Evolutionary conservation across 2,113 vertebrate genomes (phyloP), one percentile per base, ranked within the genome.

Genomic region (Neopipo cinnamomea): DNA sequence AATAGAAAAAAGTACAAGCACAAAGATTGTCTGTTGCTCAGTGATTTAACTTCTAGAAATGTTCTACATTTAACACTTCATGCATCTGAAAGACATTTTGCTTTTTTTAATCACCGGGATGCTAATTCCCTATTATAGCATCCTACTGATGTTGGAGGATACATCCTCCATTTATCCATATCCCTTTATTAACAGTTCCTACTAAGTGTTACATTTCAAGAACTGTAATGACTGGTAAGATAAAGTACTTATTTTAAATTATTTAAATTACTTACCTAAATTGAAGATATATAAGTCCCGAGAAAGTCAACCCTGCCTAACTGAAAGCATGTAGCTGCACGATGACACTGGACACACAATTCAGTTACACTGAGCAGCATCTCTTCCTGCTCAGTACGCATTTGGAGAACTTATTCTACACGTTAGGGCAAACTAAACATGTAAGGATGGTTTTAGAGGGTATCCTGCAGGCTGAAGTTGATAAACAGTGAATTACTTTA

Each of bases 401-500:
- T 62, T 31, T 46, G 27, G 30, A 92, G 53, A 73, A 47, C 14
- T 72, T 87, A 37, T 7, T 71, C 39, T 65, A 19, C 31, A 78
- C 42, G 37, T 47, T 80, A 88, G 14, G 31, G 52, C 13, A 56
- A 80, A 75, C 58, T 88, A 68, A 95, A 17, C 33, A 25, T 25
- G 21, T 53, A 52, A 52, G 39, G 12, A 52, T 65, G 66, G 30
- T 56, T 94, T 82, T 66, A 68, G 44, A 89, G 27, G 2, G 14
- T 88, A 33, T 75, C 66, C 41, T 2, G 0, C 17, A 20, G 81
- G 41, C 28, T 71, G n/a, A 72, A 79, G 58, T 4, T 82, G 89
- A 94, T 95, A 91, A 93, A 87, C 35, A 85, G 91, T 89, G 58
- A 82, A 94, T 85, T 94, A 82, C 10, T 91, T 78, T 75, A 91